phyloP scores from a whole-genome alignment of 2,797 vertebrate species.

The Pseudotriccus pelzelni region DNA sequence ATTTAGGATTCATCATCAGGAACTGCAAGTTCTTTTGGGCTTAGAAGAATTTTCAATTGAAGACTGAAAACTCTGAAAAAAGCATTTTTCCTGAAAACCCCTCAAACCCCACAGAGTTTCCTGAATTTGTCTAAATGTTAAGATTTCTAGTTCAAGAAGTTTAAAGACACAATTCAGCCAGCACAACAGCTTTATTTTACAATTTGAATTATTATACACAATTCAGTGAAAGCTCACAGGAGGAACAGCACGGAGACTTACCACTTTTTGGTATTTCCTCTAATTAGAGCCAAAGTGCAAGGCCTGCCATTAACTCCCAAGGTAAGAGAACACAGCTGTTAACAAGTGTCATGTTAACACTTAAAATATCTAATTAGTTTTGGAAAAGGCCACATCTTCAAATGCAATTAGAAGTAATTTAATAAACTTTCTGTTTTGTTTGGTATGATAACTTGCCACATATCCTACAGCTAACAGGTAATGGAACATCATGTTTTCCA shows the following conservation, averaged over 20 bases:
- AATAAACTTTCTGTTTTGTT: not conserved
- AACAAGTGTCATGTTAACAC: not conserved
- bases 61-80: not conserved
- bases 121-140: not conserved
- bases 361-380: not conserved
- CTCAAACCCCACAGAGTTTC: not conserved
- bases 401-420: not conserved
- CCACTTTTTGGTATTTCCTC: not conserved
- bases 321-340: not conserved
- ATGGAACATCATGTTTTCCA: not conserved
- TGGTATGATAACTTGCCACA: not conserved
- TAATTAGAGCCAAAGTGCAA: not conserved
- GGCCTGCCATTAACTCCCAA: not conserved
- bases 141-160: not conserved
- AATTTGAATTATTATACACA: not conserved
- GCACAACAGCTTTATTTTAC: constrained; percentile 4
- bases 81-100: not conserved
- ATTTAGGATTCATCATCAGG: not conserved
- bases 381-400: constrained; percentile 29
- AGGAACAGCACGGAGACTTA: not conserved
- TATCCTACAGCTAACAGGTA: not conserved
- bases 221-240: not conserved
- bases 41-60: not conserved
- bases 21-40: not conserved
- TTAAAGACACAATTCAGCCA: not conserved